Conservation (phyloP, 2,797 vertebrate species). For the Podargus strigoides region DNA sequence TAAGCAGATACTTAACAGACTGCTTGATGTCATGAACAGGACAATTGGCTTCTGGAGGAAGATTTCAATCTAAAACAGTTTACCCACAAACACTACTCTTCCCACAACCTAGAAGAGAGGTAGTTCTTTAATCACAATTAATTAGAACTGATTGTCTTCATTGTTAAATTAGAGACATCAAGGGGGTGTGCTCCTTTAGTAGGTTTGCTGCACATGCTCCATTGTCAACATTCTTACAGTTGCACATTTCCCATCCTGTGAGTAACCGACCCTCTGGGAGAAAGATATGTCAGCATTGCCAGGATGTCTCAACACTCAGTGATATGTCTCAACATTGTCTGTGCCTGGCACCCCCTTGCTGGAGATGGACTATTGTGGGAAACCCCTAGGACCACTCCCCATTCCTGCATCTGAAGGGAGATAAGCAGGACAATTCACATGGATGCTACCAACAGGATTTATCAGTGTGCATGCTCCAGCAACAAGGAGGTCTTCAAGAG, state of each 20-base stretch:
- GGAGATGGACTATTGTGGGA: too few relatives aligned
- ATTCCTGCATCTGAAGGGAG: too few relatives aligned
- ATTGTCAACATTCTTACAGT: neutral
- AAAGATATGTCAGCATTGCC: too few relatives aligned
- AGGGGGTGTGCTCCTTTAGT: neutral
- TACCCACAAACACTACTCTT: neutral
- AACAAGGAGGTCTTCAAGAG: too few relatives aligned
- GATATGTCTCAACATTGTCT: too few relatives aligned
- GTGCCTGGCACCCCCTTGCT: too few relatives aligned
- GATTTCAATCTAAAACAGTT: neutral
- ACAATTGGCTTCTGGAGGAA: neutral
- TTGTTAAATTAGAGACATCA: slow-evolving; percentile 3
- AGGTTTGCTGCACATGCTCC: neutral
- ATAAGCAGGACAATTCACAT: too few relatives aligned
- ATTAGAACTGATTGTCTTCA: neutral
- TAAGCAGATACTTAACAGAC: slow-evolving; percentile 2
- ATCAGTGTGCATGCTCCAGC: too few relatives aligned
- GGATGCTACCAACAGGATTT: too few relatives aligned
- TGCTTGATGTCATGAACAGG: neutral
- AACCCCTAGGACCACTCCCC: too few relatives aligned
- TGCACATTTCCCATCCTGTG: neutral
- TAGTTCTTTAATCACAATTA: slow-evolving; percentile 2
- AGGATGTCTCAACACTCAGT: too few relatives aligned
- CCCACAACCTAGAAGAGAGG: neutral
- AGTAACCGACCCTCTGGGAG: too few relatives aligned